Evolutionary conservation across 35 echinoderm and acorn worm species (phyloP).

Genomic region (Chiridota heheva): DNA sequence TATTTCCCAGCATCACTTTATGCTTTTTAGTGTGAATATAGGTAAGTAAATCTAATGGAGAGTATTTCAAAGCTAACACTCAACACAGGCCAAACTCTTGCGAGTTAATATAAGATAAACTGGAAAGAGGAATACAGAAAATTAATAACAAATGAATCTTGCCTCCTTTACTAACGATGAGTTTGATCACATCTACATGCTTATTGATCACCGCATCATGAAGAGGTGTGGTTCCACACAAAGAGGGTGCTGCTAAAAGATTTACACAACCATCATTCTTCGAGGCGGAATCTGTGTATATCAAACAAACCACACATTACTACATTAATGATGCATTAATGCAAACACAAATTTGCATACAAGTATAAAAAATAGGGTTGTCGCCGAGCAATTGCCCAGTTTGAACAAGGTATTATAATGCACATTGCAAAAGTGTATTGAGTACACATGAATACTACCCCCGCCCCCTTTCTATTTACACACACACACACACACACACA

Average conservation of each 20-base stretch:
- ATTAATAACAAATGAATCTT: not conserved
- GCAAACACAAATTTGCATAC: not conserved
- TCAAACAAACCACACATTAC: too few species aligned
- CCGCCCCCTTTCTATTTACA: too few species aligned
- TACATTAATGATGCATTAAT: too few species aligned
- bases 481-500: too few species aligned
- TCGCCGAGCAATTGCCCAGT: not conserved
- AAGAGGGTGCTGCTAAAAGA: slow-evolving; percentile 61
- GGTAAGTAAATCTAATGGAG: not conserved
- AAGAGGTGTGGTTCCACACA: slow-evolving; percentile 86
- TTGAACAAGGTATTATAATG: too few species aligned
- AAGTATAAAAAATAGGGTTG: not conserved
- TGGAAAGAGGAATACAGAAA: not conserved
- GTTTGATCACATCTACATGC: slow-evolving; percentile 55
- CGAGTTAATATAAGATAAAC: not conserved
- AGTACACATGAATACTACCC: too few species aligned
- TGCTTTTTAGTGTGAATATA: not conserved
- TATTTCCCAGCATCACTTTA: not conserved
- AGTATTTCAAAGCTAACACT: not conserved
- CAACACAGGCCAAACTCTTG: not conserved
- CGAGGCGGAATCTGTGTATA: too few species aligned
- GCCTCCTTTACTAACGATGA: slow-evolving; percentile 70
- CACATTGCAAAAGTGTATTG: too few species aligned
- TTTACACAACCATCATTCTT: slow-evolving; percentile 21
- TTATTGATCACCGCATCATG: slow-evolving; percentile 82